Evolutionary conservation across 2,797 vertebrate genomes (phyloP), one percentile per base, ranked within the genome.

Genomic region (Knipowitschia caucasica): DNA sequence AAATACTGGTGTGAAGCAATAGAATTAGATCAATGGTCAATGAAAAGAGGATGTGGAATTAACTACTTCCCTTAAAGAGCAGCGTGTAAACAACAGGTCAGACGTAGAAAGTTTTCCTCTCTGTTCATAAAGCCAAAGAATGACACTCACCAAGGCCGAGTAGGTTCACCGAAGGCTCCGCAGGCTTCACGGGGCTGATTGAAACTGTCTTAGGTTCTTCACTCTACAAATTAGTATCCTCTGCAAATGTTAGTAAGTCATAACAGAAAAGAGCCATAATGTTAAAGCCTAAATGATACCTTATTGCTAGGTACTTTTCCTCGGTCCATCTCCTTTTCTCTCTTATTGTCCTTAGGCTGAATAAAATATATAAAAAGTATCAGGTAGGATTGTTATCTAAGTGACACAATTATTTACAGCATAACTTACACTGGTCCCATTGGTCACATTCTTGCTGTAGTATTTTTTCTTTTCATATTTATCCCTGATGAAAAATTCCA

Each of bases 401-500:
- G 10, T 30, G 9, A 27, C 14, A 20, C 5, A 30, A 2, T 1
- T 18, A 46, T 12, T 18, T 29, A 14, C 15, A 14, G 3, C 10
- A 2, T 17, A 69, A 75, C 83, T 29, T 85, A 89, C 86, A 64
- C 85, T 88, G 67, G 67, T 82, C 74, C 91, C 84, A 72, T 92
- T 92, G 77, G 85, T 68, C 78, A 92, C 92, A 86, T 93, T 95
- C 89, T 94, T 96, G 84, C 93, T 91, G 7, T 93, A 93, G 81
- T 96, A 96, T 83, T 95, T 97, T 91, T 96, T 97, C 88, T 94
- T 95, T 81, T 97, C 94, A 7, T 97, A 97, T 88, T 97, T 96
- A 89, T 97, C 95, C 90, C 95, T 93, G 92, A 96, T 96, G 86
- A 97, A 96, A 90, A 93, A 95, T 82, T 97, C 95, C 84, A 97